Base-by-base conservation (phyloP, 1,140 invertebrate species). In the Drosophila novamexicana region DNA sequence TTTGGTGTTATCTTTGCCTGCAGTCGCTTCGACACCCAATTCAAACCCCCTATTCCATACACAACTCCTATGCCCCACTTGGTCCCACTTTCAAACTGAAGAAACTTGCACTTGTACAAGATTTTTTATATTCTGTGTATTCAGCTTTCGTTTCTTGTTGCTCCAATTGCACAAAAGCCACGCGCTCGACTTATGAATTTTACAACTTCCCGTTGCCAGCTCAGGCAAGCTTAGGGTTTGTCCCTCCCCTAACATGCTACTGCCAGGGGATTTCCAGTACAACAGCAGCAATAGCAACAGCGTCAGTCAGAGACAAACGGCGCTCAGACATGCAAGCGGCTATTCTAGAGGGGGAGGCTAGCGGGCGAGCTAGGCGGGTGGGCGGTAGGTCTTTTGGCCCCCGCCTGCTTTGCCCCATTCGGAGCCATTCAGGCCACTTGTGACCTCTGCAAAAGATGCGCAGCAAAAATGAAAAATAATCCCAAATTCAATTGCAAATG, bases 401-500 rank as follows among this genome's bases (percentile, higher is more conserved):
- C 62, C 22, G 16, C 39, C 50, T 34, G 45, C 40, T 29, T 12
- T 47, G 54, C 44, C 37, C 37, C 66, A 81, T 76, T 81, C 45
- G 63, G 54, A 62, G 67, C 82, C 64, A 88, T 85, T 85, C 66
- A 65, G 53, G 84, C 79, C 79, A 88, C 83, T 86, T 86, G 83
- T 86, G 83, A 77, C 83, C 83, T 83, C 71, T 77, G 61, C 65
- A 64, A 29, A 29, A 75, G 82, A 81, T 80, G 74, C 74, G 77
- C 76, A 84, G 74, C 76, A 79, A 80, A 89, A 88, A 88, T 88
- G 80, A 88, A 88, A 89, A 88, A 89, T 88, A 88, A 88, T 88
- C 77, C 84, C 84, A 89, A 88, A 88, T 88, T 88, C 84, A 88
- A 88, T 88, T 88, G 84, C 84, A 84, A 88, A 88, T 86, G 84